phyloP scores from a whole-genome alignment of 2,888 invertebrate species.

The Meteorus colon region DNA sequence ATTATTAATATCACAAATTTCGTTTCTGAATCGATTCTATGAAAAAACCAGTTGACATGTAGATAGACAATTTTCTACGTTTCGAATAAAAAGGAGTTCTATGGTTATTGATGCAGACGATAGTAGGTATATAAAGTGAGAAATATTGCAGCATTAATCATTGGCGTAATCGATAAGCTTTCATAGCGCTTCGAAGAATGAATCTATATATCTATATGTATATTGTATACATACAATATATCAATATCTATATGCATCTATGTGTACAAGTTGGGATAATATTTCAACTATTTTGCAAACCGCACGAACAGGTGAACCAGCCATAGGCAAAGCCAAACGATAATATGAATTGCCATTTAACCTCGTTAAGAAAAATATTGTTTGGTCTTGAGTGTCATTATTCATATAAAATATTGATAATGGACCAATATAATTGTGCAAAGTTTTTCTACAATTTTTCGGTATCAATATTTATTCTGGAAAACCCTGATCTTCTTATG shows the following conservation, averaged over 20 bases:
- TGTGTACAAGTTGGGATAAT: background rate
- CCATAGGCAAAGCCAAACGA: conserved; percentile 18
- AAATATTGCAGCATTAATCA: conserved; percentile 19
- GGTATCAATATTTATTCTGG: too few relatives aligned
- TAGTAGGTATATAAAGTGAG: background rate
- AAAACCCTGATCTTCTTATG: too few relatives aligned
- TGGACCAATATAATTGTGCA: too few relatives aligned
- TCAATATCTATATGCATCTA: background rate
- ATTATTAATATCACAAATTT: background rate
- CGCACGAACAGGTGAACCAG: conserved; percentile 14
- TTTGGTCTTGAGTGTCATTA: background rate
- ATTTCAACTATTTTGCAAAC: conserved; percentile 26
- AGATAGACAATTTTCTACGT: too few relatives aligned
- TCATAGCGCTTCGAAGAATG: background rate
- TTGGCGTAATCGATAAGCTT: conserved; percentile 24
- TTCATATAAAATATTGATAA: background rate
- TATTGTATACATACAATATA: background rate
- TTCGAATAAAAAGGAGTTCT: background rate
- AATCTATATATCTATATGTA: background rate
- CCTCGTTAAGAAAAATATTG: background rate
- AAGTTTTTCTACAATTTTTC: too few relatives aligned
- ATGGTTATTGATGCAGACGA: background rate
- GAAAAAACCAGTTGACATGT: too few relatives aligned
- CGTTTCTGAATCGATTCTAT: background rate
- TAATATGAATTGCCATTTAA: conserved; percentile 6